phyloP scores from a whole-genome alignment of 2,888 invertebrate genomes.

The Orthonychiurus folsomi region DNA sequence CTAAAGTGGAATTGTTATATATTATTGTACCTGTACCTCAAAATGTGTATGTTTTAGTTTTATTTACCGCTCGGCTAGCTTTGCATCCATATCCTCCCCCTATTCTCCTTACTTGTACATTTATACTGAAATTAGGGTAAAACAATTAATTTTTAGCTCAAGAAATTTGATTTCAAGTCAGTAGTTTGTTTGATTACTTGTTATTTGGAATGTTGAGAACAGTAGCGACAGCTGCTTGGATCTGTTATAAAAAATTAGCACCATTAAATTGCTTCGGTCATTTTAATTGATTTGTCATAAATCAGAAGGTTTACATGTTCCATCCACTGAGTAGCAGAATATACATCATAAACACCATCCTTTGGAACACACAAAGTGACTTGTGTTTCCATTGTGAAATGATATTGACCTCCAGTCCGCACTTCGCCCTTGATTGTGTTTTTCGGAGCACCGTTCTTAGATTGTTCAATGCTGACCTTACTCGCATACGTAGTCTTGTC shows the following conservation, averaged over 20 bases:
- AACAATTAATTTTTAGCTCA: neutral
- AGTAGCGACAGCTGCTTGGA: constrained; percentile 52
- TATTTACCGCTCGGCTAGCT: constrained; percentile 53
- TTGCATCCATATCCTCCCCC: constrained; percentile 79
- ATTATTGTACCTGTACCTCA: too few relatives aligned
- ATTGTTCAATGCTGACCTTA: constrained; percentile 12
- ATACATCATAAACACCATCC: constrained; percentile 64
- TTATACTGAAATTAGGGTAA: constrained; percentile 54
- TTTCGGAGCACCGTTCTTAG: neutral
- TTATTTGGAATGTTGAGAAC: constrained; percentile 48
- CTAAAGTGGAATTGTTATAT: neutral
- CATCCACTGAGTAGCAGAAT: constrained; percentile 57
- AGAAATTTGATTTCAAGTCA: neutral
- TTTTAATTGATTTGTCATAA: too few relatives aligned
- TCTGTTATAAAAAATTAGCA: too few relatives aligned
- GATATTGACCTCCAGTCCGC: constrained; percentile 55
- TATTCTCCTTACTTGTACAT: constrained; percentile 59
- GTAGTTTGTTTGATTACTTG: neutral
- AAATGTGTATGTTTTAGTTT: too few relatives aligned
- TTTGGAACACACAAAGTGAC: constrained; percentile 56
- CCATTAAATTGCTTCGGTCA: too few relatives aligned
- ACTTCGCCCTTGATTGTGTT: constrained; percentile 49
- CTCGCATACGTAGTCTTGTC: too few relatives aligned
- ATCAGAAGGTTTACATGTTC: too few relatives aligned
- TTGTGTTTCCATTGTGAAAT: constrained; percentile 64